Percentiles rank a stretch among this genome's conserved stretches.
Evolutionary conservation across 2,113 vertebrate genomes (phyloP).

Genomic region (Stegostoma tigrinum): DNA sequence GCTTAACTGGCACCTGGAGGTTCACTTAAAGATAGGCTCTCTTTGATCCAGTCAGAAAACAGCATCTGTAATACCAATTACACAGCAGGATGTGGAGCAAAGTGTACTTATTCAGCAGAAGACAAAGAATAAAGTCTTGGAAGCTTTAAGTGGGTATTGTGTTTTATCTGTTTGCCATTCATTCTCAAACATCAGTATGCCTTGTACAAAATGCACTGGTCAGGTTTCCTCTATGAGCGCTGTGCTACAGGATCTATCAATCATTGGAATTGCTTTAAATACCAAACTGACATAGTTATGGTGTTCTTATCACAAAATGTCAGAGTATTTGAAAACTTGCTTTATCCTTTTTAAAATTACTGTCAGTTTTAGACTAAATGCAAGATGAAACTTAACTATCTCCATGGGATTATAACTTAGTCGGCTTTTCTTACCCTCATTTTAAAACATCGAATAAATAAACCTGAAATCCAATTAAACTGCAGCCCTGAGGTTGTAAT

Average conservation of each 20-base stretch:
- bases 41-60: neutral
- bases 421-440: neutral
- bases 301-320: neutral
- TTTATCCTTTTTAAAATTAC: neutral
- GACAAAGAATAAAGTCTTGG: neutral
- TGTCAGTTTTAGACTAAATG: neutral
- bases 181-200: neutral
- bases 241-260: neutral
- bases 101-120: neutral
- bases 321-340: neutral
- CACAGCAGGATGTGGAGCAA: neutral
- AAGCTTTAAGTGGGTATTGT: neutral
- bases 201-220: slow-evolving; percentile 3
- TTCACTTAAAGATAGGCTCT: neutral
- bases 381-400: neutral
- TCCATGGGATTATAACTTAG: neutral
- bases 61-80: neutral
- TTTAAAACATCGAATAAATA: neutral
- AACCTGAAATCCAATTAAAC: neutral
- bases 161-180: neutral
- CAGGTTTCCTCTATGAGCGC: slow-evolving; percentile 1
- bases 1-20: slow-evolving; percentile 23
- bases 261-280: slow-evolving; percentile 29
- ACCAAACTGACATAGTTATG: neutral
- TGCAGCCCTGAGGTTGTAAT: neutral